Evolutionary conservation across 2,113 vertebrate genomes (phyloP).

Genomic region (Cololabis saira): DNA sequence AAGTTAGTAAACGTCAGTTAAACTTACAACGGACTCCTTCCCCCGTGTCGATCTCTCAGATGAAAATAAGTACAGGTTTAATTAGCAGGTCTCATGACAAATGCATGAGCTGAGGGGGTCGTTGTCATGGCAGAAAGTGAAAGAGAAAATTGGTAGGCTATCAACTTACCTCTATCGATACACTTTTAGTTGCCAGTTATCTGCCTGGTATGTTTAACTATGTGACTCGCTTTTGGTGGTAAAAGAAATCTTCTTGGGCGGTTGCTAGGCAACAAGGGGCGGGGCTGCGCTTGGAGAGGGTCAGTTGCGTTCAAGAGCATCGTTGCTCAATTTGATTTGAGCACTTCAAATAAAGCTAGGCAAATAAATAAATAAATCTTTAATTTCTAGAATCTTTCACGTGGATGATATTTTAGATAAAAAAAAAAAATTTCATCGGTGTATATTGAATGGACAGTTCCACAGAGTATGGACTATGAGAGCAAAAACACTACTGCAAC

Average conservation of each 20-base stretch:
- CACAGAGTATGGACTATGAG: too few relatives aligned
- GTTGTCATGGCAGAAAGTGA: slow-evolving; percentile 74
- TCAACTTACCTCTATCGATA: slow-evolving; percentile 54
- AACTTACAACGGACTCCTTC: slow-evolving; percentile 38
- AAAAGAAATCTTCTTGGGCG: slow-evolving; percentile 37
- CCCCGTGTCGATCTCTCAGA: slow-evolving; percentile 35
- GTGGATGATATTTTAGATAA: too few relatives aligned
- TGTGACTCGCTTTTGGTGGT: too few relatives aligned
- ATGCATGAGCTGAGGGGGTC: slow-evolving; percentile 67
- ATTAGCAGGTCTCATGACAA: slow-evolving; percentile 63
- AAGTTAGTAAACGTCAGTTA: slow-evolving; percentile 10
- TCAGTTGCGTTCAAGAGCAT: slow-evolving; percentile 63
- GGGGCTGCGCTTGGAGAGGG: slow-evolving; percentile 15
- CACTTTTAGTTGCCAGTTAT: slow-evolving; percentile 12
- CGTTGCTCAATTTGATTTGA: background rate
- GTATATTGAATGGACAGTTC: too few relatives aligned
- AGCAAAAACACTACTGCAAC: too few relatives aligned
- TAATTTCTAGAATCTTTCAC: too few relatives aligned
- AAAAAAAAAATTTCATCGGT: too few relatives aligned
- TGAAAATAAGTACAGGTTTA: slow-evolving; percentile 41
- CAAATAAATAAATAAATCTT: too few relatives aligned
- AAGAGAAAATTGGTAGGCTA: slow-evolving; percentile 51
- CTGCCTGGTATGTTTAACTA: background rate
- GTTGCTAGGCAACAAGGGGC: slow-evolving; percentile 73
- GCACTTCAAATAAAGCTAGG: background rate